These are phyloP conservation scores for Hydrotaea cyrtoneurina DNA, from an alignment of 2,888 invertebrate species.

Conservation along the genomic window DNA sequence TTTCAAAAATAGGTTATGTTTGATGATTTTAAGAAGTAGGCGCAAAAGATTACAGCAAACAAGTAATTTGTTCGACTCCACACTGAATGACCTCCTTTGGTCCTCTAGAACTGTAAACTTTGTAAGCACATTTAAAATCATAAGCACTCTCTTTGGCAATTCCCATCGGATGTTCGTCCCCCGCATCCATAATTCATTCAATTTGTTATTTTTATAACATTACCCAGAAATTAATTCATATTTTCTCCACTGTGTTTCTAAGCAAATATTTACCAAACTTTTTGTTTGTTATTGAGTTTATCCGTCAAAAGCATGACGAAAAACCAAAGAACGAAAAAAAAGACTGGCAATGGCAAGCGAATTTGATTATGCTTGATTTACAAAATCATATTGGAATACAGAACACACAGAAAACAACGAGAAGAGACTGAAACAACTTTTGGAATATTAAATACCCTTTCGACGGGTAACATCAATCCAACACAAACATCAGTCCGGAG, in stretches of 20 bases:
- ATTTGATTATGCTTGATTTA: constrained; percentile 67
- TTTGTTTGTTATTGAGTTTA: constrained; percentile 13
- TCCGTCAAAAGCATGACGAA: neutral
- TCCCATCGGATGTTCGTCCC: neutral
- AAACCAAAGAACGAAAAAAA: constrained; percentile 51
- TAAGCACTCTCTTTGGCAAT: neutral
- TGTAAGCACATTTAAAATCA: neutral
- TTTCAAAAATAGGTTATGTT: no score
- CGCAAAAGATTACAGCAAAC: no score
- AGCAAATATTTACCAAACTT: constrained; percentile 26
- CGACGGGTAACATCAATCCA: constrained; percentile 26
- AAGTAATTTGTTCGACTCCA: no score
- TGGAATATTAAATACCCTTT: constrained; percentile 46
- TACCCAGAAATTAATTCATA: constrained; percentile 20
- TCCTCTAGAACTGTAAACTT: no score
- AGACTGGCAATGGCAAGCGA: constrained; percentile 69
- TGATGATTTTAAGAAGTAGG: no score
- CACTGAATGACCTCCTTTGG: no score
- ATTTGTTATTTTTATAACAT: neutral
- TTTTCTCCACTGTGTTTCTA: neutral
- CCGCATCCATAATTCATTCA: neutral
- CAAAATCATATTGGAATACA: constrained; percentile 57
- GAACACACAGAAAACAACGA: constrained; percentile 42
- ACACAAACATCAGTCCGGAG: constrained; percentile 37
- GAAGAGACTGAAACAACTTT: constrained; percentile 39